These are phyloP conservation scores for Cottoperca gobio DNA, from an alignment of 2,797 vertebrate genomes.

Conservation along the genomic window DNA sequence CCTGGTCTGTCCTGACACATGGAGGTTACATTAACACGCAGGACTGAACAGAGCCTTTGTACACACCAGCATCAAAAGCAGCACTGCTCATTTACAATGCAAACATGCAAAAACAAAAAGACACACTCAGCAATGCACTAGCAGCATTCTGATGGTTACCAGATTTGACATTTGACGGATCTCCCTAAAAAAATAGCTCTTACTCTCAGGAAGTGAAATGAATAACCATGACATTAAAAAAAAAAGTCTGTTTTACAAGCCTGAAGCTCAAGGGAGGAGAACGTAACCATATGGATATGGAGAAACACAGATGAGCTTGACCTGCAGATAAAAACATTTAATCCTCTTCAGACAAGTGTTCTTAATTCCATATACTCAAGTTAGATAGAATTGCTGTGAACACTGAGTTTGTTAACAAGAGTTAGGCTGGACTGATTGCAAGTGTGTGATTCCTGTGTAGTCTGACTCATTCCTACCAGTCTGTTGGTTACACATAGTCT, in stretches of 20 bases:
- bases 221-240: constrained; percentile 9
- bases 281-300: constrained; percentile 14
- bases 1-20: constrained; percentile 24
- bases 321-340: constrained; percentile 48
- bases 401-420: constrained; percentile 7
- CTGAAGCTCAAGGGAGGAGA: neutral
- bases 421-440: constrained; percentile 1
- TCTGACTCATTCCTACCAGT: constrained; percentile 11
- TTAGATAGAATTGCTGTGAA: neutral
- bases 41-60: constrained; percentile 6
- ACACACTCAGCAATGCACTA: neutral
- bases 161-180: neutral
- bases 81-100: constrained; percentile 11
- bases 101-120: constrained; percentile 11
- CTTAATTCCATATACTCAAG: constrained; percentile 38
- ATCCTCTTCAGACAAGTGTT: constrained; percentile 16
- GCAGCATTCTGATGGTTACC: neutral
- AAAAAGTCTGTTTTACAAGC: neutral
- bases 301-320: constrained; percentile 15
- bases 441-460: constrained; percentile 13
- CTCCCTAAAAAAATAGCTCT: neutral
- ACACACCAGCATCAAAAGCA: neutral
- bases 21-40: neutral
- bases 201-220: neutral
- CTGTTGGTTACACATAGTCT: constrained; percentile 10